These are phyloP conservation scores for Hoplostethus atlanticus DNA, from an alignment of 2,797 vertebrate species.

Conservation along the genomic window DNA sequence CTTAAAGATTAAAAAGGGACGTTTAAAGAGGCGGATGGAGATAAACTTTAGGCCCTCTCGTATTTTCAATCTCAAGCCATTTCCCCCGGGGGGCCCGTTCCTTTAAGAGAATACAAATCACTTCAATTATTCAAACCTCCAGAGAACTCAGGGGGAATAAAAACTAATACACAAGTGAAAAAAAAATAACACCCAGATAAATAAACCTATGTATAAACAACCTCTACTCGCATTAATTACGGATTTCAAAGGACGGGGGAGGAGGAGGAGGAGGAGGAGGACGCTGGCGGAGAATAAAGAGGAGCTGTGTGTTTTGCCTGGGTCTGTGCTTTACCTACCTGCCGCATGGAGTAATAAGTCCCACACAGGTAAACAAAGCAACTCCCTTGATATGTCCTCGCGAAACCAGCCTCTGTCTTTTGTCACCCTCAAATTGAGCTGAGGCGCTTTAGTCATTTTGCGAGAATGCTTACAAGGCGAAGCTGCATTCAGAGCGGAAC, in stretches of 20 bases:
- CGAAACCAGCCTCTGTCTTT: conserved; percentile 62
- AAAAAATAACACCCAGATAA: conserved; percentile 63
- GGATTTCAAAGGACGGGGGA: conserved; percentile 54
- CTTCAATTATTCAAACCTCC: conserved; percentile 83
- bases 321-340: conserved; percentile 44
- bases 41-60: conserved; percentile 78
- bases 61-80: conserved; percentile 79
- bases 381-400: conserved; percentile 65
- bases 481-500: conserved; percentile 23
- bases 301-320: conserved; percentile 32
- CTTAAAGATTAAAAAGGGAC: conserved; percentile 67
- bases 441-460: conserved; percentile 58
- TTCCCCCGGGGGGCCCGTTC: conserved; percentile 75
- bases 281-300: conserved; percentile 50
- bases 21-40: conserved; percentile 76
- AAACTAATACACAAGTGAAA: conserved; percentile 56
- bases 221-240: conserved; percentile 74
- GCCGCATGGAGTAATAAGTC: conserved; percentile 59
- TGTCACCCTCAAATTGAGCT: conserved; percentile 73
- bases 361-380: conserved; percentile 78
- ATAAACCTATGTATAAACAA: conserved; percentile 69
- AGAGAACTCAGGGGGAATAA: conserved; percentile 62
- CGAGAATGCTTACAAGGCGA: conserved; percentile 19
- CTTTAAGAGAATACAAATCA: conserved; percentile 87
- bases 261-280: conserved; percentile 16